These are phyloP conservation scores for Zaprionus obscuricornis DNA, from an alignment of 2,888 invertebrate genomes.

Conservation along the genomic window DNA sequence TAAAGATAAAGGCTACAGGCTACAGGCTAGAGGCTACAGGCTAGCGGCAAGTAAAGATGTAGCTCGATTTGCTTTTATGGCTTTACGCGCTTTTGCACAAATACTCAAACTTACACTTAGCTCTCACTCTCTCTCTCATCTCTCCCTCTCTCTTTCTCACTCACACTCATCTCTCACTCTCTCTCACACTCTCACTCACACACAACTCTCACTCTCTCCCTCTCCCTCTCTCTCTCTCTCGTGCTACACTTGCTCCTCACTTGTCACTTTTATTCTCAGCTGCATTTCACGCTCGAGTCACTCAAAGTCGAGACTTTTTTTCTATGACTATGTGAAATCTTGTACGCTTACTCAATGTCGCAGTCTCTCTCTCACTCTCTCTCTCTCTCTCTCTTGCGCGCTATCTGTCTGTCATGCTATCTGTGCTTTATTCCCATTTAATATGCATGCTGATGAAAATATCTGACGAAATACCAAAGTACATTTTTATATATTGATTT, in stretches of 20 bases:
- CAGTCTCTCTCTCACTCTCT: too few relatives aligned
- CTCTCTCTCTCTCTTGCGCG: too few relatives aligned
- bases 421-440: constrained; percentile 17
- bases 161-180: neutral
- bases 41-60: too few relatives aligned
- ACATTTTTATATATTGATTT: constrained; percentile 43
- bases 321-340: neutral
- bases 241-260: neutral
- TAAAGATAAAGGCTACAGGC: neutral
- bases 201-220: constrained; percentile 8
- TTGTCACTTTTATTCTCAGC: constrained; percentile 8
- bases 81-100: constrained; percentile 17
- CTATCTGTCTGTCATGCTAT: neutral
- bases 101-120: too few relatives aligned
- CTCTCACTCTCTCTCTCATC: constrained; percentile 1
- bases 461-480: constrained; percentile 32
- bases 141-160: neutral
- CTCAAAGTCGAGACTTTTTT: neutral
- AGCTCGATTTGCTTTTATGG: constrained; percentile 40
- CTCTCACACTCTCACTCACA: too few relatives aligned
- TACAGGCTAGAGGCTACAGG: neutral
- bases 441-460: constrained; percentile 32
- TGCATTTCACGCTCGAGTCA: constrained; percentile 44
- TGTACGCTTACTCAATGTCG: neutral
- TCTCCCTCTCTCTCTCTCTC: neutral